Percentiles rank a stretch among this genome's conserved stretches.
Evolutionary conservation across 2,113 vertebrate species (phyloP).

Genomic region (Tachysurus vachellii): DNA sequence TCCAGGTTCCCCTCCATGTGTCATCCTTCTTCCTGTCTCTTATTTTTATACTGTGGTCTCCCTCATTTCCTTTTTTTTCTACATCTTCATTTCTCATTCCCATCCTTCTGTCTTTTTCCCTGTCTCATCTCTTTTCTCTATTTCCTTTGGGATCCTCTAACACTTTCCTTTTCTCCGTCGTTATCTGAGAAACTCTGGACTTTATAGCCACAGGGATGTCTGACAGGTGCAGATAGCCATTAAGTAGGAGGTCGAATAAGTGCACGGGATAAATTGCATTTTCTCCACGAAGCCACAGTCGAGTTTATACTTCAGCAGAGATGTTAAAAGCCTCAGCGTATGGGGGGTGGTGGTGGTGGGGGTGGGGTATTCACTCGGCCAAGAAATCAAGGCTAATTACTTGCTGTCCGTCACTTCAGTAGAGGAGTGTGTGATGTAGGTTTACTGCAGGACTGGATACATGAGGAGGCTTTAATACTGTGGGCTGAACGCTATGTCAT

Average conservation of each 20-base stretch:
- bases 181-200: not conserved
- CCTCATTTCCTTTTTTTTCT: not conserved
- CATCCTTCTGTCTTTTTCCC: not conserved
- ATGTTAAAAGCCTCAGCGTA: conserved; percentile 42
- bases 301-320: not conserved
- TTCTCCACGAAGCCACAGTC: not conserved
- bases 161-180: not conserved
- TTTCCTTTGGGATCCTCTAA: not conserved
- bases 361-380: not conserved
- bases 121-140: not conserved
- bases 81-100: not conserved
- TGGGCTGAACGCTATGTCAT: too few relatives aligned
- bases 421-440: not conserved
- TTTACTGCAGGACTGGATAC: not conserved
- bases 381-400: conserved; percentile 20
- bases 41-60: not conserved
- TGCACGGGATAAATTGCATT: conserved; percentile 12
- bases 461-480: not conserved
- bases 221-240: conserved; percentile 40
- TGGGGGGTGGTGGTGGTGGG: not conserved
- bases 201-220: not conserved
- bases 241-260: conserved; percentile 21
- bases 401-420: not conserved
- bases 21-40: not conserved
- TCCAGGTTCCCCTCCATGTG: not conserved